Percentiles rank a stretch among this genome's conserved stretches.
These are phyloP conservation scores for Laothoe populi DNA, from an alignment of 2,888 invertebrate species.

Conservation along the genomic window DNA sequence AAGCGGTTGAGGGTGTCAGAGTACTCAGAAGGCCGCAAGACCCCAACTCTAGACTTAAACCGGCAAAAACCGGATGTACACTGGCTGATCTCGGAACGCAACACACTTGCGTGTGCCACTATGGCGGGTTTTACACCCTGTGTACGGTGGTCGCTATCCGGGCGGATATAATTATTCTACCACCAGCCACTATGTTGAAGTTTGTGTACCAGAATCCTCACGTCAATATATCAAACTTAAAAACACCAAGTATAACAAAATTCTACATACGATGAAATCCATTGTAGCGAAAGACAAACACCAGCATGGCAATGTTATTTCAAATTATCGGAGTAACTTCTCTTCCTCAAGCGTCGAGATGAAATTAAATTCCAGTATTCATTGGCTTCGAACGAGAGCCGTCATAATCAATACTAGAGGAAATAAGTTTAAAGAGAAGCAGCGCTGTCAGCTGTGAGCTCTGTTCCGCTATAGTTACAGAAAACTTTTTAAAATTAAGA, in stretches of 20 bases:
- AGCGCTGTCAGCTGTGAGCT: conserved; percentile 1
- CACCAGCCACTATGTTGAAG: too few species aligned
- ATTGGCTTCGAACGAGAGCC: conserved; percentile 46
- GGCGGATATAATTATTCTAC: too few species aligned
- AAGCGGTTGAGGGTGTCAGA: too few species aligned
- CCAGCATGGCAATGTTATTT: conserved; percentile 42
- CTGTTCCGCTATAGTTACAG: conserved; percentile 7
- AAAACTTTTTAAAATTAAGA: conserved; percentile 19
- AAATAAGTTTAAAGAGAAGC: conserved; percentile 40
- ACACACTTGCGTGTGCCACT: too few species aligned
- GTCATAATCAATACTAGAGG: conserved; percentile 50
- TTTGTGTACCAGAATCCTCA: too few species aligned
- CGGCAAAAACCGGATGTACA: too few species aligned
- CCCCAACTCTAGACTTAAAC: too few species aligned
- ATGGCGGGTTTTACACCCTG: too few species aligned
- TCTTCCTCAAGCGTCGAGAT: conserved; percentile 37
- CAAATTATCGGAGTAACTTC: conserved; percentile 41
- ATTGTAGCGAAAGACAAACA: conserved; percentile 21
- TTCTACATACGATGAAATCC: neutral
- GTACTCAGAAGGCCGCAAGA: too few species aligned
- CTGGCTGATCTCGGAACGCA: too few species aligned
- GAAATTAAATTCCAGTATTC: conserved; percentile 53
- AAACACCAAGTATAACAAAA: neutral
- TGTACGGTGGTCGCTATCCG: too few species aligned
- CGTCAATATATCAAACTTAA: neutral